These are phyloP conservation scores for Dioctria linearis DNA, from an alignment of 2,888 invertebrate genomes.

Conservation along the genomic window DNA sequence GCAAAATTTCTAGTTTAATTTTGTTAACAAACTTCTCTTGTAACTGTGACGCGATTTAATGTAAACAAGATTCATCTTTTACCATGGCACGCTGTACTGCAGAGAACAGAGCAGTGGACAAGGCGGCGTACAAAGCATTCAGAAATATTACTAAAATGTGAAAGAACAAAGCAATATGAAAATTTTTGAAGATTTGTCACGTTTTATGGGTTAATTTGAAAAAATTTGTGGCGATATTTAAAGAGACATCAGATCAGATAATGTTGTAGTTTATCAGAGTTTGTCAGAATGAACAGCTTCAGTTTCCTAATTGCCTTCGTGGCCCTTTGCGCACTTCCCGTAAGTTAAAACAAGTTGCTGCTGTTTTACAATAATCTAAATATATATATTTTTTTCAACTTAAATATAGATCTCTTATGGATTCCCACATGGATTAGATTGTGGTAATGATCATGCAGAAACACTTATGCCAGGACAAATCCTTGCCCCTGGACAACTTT, in stretches of 20 bases:
- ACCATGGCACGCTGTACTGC: neutral
- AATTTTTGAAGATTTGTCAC: slow-evolving; percentile 3
- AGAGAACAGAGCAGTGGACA: slow-evolving; percentile 1
- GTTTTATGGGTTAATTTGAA: slow-evolving; percentile 44
- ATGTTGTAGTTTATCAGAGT: slow-evolving; percentile 23
- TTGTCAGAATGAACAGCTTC: slow-evolving; percentile 45
- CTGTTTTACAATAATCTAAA: neutral
- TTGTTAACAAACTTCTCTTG: no score
- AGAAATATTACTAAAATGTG: slow-evolving; percentile 1
- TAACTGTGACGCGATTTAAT: neutral
- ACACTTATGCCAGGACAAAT: slow-evolving; percentile 9
- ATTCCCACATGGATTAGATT: neutral
- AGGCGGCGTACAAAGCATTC: slow-evolving; percentile 4
- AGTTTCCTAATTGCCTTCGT: slow-evolving; percentile 44
- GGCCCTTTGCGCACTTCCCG: slow-evolving; percentile 1
- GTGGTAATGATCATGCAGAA: neutral
- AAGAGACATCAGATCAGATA: slow-evolving; percentile 29
- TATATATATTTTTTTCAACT: neutral
- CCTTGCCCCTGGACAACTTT: slow-evolving; percentile 5
- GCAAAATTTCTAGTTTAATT: no score
- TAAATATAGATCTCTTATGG: slow-evolving; percentile 13
- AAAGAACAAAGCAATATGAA: slow-evolving; percentile 39
- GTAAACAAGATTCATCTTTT: neutral
- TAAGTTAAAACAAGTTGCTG: neutral
- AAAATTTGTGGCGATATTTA: slow-evolving; percentile 39